These are phyloP conservation scores for Lacerta bilineata DNA, from an alignment of 2,797 vertebrate species.

Conservation along the genomic window DNA sequence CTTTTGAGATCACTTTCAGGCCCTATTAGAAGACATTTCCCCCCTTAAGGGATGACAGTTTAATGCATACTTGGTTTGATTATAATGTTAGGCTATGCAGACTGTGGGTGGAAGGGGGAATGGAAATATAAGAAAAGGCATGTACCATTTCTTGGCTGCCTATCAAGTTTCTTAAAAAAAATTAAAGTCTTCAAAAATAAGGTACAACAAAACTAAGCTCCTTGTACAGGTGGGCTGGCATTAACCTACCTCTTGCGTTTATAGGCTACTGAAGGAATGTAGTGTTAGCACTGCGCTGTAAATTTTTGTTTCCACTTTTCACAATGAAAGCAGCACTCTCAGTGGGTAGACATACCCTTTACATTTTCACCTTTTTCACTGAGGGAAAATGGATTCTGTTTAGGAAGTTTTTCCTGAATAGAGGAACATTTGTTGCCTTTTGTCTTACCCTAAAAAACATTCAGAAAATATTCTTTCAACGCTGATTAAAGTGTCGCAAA, in stretches of 20 bases:
- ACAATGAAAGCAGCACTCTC: no score
- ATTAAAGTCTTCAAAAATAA: neutral
- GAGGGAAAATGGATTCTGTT: neutral
- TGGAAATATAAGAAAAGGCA: neutral
- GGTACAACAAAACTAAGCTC: neutral
- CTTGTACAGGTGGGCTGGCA: neutral
- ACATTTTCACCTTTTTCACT: neutral
- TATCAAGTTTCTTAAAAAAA: neutral
- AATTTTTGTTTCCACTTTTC: neutral
- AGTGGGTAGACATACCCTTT: neutral
- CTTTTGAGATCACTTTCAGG: neutral
- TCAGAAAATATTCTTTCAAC: neutral
- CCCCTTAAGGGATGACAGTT: neutral
- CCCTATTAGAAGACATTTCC: neutral
- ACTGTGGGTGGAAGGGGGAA: neutral
- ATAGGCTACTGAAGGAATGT: neutral
- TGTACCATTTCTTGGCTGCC: neutral
- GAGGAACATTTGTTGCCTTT: neutral
- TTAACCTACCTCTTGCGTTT: neutral
- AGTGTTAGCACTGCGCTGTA: neutral
- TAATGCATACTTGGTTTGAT: slow-evolving; percentile 20
- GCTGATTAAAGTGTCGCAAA: neutral
- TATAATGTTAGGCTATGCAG: neutral
- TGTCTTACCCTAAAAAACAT: neutral
- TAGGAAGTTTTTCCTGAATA: neutral